phyloP scores from a whole-genome alignment of 2,888 invertebrate genomes.

The Amaurobius ferox region DNA sequence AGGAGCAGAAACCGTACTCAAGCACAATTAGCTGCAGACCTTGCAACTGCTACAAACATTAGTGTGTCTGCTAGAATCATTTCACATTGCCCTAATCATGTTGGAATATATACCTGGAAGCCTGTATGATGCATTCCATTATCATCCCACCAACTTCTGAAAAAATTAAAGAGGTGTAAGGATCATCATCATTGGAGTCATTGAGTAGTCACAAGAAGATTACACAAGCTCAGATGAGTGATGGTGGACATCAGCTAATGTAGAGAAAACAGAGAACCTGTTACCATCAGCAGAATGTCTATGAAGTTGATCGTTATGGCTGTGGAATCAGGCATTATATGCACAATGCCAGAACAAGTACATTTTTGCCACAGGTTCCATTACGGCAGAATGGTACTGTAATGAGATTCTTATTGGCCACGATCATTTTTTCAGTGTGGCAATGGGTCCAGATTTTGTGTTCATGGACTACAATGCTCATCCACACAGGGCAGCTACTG shows the following conservation, averaged over 20 bases:
- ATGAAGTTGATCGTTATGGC: too few species aligned
- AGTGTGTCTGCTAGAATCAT: not conserved
- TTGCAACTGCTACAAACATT: not conserved
- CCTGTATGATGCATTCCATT: too few species aligned
- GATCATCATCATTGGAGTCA: too few species aligned
- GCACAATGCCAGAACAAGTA: not conserved
- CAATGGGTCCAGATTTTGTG: too few species aligned
- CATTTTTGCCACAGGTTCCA: too few species aligned
- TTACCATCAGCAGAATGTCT: too few species aligned
- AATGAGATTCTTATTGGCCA: not conserved
- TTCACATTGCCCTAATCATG: not conserved
- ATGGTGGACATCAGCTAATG: not conserved
- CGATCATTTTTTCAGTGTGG: not conserved
- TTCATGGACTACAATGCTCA: not conserved
- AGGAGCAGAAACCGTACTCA: not conserved
- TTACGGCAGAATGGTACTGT: too few species aligned
- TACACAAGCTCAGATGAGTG: too few species aligned
- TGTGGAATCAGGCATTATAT: too few species aligned
- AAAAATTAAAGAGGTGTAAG: too few species aligned
- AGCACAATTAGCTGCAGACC: not conserved
- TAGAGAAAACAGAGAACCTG: not conserved
- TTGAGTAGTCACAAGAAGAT: too few species aligned
- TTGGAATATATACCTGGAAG: not conserved
- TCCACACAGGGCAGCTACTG: not conserved
- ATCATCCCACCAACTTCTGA: too few species aligned